A percentile compares a stretch with the other conserved stretches of the same genome.
Conservation (phyloP, 92 coral and sea anemone genomes). For the Phenganax stokvisi region DNA sequence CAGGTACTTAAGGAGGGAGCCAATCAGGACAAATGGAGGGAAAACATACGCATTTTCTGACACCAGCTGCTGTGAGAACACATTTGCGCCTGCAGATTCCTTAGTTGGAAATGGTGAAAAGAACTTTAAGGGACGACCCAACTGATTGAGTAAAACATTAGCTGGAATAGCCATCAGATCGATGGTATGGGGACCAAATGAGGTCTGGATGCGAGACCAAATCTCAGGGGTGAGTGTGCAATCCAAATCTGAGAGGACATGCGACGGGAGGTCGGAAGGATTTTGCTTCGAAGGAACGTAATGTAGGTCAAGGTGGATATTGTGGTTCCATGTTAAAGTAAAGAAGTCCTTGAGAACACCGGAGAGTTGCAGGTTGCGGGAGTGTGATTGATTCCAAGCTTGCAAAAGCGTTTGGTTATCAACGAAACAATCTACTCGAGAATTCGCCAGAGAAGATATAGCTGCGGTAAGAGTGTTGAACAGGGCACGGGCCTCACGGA, state of each 20-base stretch:
- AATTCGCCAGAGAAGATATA: not conserved
- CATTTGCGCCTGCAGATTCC: no score
- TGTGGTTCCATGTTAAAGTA: not conserved
- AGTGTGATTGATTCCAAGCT: not conserved
- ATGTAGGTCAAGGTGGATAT: not conserved
- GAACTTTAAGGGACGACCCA: no score
- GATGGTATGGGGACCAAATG: no score
- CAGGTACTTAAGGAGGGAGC: no score
- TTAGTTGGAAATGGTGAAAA: no score
- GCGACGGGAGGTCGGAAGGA: conserved; percentile 50
- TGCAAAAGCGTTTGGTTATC: conserved; percentile 7
- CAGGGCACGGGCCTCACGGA: conserved; percentile 48
- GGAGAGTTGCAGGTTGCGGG: not conserved
- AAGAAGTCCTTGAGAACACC: conserved; percentile 1
- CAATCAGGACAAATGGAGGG: no score
- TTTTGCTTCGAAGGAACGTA: conserved; percentile 40
- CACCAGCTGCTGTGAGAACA: no score
- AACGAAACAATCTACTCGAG: conserved; percentile 4
- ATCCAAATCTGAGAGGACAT: conserved; percentile 49
- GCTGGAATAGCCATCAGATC: no score
- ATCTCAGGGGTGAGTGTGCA: conserved; percentile 33
- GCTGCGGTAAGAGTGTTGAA: conserved; percentile 25
- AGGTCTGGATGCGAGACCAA: not conserved
- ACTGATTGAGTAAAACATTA: no score
- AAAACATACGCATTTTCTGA: no score